Base-by-base conservation (phyloP, 2,113 vertebrate species). In the Chiloscyllium plagiosum region DNA sequence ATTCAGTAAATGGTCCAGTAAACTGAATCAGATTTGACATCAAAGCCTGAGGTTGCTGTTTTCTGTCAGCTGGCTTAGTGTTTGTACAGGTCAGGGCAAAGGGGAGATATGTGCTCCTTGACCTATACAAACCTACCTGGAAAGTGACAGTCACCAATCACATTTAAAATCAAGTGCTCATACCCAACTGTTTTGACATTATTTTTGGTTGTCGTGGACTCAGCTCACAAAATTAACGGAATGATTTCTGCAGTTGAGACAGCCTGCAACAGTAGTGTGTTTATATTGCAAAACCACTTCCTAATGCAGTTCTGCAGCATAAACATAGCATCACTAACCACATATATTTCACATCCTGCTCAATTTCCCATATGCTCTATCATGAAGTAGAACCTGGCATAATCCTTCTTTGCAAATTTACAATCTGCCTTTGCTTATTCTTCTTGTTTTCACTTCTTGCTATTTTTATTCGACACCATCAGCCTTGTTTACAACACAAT, bases 81-180 rank as follows among this genome's bases (percentile, higher is more conserved):
- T 66, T 68, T 37, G 19, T 24, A 93, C 61, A 42, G 61, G 33
- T 93, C 61, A 66, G 61, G 66, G 61, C 37, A 66, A 19, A 19
- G 17, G 89, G 56, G 56, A 61, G n/a, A 20, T 93, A 65, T 7
- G 61, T 68, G 89, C 15, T 37, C 33, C 61, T 66, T 66, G 61
- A 66, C n/a, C 89, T 20, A n/a, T 37, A 37, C 89, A 93, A 93
- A 93, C n/a, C 89, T 66, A 22, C 56, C 61, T 42, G 89, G 61
- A 68, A 93, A 47, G n/a, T 26, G 29, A 15, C 61, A 68, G 87
- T 61, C 33, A 52, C 4, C 4, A 90, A 90, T 29, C 52, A 61
- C 29, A 61, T 15, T 90, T 90, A 90, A 90, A 33, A 90, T 90
- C 87, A 90, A 61, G 42, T 89, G 86, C 86, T 89, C 86, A 47